Evolutionary conservation across 2,797 vertebrate genomes (phyloP).

Genomic region (Paramormyrops hopkinsi): DNA sequence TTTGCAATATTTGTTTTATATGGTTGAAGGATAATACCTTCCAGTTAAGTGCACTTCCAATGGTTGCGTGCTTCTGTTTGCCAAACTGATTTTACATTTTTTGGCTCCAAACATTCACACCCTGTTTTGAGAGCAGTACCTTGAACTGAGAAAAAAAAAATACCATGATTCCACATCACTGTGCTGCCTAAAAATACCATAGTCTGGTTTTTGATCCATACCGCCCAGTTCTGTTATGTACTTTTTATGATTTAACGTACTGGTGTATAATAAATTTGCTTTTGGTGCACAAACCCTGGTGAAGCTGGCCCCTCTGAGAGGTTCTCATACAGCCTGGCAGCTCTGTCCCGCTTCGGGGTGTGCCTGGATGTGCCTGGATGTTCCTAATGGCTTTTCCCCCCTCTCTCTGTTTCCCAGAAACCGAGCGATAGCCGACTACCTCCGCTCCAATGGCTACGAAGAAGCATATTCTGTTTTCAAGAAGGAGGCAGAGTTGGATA

Average conservation of each 20-base stretch:
- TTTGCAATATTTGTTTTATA: background rate
- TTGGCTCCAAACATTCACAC: background rate
- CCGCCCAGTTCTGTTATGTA: background rate
- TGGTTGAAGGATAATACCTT: background rate
- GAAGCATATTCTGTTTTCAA: constrained; percentile 98
- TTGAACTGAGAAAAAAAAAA: background rate
- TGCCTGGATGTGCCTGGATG: background rate
- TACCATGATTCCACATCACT: background rate
- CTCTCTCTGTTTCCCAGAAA: constrained; percentile 68
- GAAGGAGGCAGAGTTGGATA: constrained; percentile 96
- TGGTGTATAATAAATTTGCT: background rate
- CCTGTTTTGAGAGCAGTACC: background rate
- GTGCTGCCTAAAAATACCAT: background rate
- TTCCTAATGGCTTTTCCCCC: constrained; percentile 17
- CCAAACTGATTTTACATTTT: background rate
- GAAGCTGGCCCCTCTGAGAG: background rate
- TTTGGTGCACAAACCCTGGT: background rate
- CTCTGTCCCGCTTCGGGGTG: background rate
- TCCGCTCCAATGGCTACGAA: constrained; percentile 97
- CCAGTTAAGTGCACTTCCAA: background rate
- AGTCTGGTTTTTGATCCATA: background rate
- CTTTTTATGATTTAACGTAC: background rate
- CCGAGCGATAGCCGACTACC: constrained; percentile 98
- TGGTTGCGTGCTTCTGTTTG: background rate
- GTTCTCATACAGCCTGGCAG: background rate